Evolutionary conservation across 92 coral and sea anemone genomes (phyloP).

Genomic region (Umimayanthus kanabou): DNA sequence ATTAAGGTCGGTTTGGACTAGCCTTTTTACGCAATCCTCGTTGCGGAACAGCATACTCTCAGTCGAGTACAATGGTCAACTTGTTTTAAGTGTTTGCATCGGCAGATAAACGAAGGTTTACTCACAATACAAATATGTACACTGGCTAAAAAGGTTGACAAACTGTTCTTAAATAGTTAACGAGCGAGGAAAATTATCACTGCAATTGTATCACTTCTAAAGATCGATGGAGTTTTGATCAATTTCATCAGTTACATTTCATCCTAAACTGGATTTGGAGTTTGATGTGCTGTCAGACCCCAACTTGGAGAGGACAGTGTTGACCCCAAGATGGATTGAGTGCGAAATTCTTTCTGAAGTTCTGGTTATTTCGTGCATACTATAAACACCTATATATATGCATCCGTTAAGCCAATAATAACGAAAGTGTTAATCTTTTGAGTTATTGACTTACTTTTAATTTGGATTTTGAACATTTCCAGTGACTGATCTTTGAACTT

Average conservation of each 20-base stretch:
- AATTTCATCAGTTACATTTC: not conserved
- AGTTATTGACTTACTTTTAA: too few species aligned
- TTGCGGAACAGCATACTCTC: not conserved
- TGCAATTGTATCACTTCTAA: not conserved
- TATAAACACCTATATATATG: not conserved
- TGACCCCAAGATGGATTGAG: slow-evolving; percentile 29
- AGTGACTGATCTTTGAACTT: not conserved
- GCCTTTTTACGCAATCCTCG: not conserved
- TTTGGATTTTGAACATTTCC: not conserved
- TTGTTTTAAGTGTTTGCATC: not conserved
- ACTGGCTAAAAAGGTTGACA: not conserved
- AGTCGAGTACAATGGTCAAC: not conserved
- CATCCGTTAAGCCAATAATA: not conserved
- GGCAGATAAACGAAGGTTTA: not conserved
- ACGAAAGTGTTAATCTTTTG: not conserved
- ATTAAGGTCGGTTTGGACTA: too few species aligned
- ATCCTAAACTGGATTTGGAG: not conserved
- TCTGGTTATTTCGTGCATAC: slow-evolving; percentile 5
- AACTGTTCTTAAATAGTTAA: not conserved
- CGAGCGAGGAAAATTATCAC: not conserved
- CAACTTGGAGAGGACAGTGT: not conserved
- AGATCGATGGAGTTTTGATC: slow-evolving; percentile 16
- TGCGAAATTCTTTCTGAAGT: slow-evolving; percentile 2
- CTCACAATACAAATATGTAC: not conserved
- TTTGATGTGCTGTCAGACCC: slow-evolving; percentile 13